A percentile compares a stretch with the other conserved stretches of the same genome.
phyloP scores from a whole-genome alignment of 2,797 vertebrate species.

The Gambelia wislizenii region DNA sequence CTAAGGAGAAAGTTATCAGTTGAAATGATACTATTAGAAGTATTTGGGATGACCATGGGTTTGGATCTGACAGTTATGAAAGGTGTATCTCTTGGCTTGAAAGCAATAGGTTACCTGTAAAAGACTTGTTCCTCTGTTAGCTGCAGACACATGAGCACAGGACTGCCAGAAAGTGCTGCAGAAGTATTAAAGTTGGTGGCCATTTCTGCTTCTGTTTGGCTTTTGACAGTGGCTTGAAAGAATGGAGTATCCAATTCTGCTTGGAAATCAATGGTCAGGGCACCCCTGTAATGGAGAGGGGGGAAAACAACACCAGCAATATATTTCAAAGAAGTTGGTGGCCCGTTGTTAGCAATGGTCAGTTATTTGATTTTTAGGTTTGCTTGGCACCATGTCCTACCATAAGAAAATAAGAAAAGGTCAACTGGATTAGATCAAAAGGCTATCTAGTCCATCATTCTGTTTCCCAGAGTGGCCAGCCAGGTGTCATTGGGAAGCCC shows the following conservation, averaged over 20 bases:
- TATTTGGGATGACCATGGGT: neutral
- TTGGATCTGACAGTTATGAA: neutral
- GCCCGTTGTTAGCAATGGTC: neutral
- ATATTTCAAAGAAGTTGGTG: fast-evolving
- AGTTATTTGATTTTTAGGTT: neutral
- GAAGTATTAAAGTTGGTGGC: constrained; percentile 56
- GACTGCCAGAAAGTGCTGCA: constrained; percentile 56
- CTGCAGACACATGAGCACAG: constrained; percentile 71
- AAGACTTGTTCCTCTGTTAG: constrained; percentile 63
- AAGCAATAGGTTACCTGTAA: constrained; percentile 60
- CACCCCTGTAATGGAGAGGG: constrained; percentile 54
- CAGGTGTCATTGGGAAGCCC: neutral
- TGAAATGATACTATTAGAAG: neutral
- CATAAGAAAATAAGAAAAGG: neutral
- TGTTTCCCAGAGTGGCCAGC: neutral
- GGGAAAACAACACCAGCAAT: fast-evolving
- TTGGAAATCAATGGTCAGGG: constrained; percentile 67
- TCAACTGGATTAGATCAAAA: neutral
- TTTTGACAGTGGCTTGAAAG: constrained; percentile 64
- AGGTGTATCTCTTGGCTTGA: neutral
- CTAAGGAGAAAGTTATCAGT: too few species aligned
- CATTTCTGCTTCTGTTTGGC: constrained; percentile 61
- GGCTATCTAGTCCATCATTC: neutral
- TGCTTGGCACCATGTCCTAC: neutral
- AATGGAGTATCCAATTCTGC: constrained; percentile 68